Evolutionary conservation across 2,797 vertebrate genomes (phyloP).

Genomic region (Etheostoma nigrum): DNA sequence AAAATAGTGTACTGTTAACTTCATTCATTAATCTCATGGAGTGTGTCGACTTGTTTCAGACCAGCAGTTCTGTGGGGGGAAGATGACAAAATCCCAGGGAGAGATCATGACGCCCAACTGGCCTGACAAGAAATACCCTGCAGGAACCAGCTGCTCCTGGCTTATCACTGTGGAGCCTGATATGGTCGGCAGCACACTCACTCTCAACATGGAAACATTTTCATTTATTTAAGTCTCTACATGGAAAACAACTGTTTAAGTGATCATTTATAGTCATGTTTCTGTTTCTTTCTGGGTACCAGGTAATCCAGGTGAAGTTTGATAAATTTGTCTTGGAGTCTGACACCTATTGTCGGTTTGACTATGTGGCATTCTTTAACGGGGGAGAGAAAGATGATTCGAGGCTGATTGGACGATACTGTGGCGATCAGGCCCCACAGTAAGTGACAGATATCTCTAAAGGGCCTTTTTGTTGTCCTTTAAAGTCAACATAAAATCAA

Average conservation of each 20-base stretch:
- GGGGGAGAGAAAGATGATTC: constrained; percentile 88
- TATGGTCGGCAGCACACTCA: constrained; percentile 79
- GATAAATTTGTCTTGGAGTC: constrained; percentile 91
- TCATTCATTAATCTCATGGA: neutral
- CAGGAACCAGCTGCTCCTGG: constrained; percentile 93
- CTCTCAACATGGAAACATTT: neutral
- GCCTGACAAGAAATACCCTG: constrained; percentile 91
- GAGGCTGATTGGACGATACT: constrained; percentile 88
- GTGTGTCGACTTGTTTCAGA: constrained; percentile 75
- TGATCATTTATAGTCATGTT: neutral
- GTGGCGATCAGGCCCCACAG: constrained; percentile 87
- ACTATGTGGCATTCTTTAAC: constrained; percentile 92
- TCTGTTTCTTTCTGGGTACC: constrained; percentile 41
- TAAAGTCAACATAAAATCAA: neutral
- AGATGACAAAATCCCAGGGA: constrained; percentile 91
- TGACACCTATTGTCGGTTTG: constrained; percentile 92
- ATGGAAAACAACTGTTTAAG: neutral
- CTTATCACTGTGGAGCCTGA: constrained; percentile 89
- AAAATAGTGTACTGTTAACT: neutral
- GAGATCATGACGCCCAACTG: constrained; percentile 92
- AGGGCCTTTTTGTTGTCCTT: neutral
- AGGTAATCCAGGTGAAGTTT: constrained; percentile 92
- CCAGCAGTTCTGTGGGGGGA: constrained; percentile 90
- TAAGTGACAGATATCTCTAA: constrained; percentile 70
- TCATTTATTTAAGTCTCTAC: neutral